A percentile compares a stretch with the other conserved stretches of the same genome.
Evolutionary conservation across 1,140 invertebrate genomes (phyloP).

Genomic region (Elysia chlorotica): DNA sequence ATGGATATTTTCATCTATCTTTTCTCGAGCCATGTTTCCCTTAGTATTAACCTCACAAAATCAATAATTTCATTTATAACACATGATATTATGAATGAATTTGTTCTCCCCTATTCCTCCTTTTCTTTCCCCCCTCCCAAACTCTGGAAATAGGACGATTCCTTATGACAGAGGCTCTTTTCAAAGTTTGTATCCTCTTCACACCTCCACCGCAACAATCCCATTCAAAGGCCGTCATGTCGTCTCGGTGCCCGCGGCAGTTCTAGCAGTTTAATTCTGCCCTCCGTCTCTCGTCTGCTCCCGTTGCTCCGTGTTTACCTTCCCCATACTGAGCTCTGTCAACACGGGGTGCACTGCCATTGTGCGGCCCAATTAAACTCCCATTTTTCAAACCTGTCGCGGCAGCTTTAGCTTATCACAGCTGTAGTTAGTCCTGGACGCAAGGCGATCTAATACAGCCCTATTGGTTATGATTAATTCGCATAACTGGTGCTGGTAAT

Average conservation of each 20-base stretch:
- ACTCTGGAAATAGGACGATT: not conserved
- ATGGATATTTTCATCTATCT: not conserved
- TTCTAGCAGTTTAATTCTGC: not conserved
- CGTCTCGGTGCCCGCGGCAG: not conserved
- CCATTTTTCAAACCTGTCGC: not conserved
- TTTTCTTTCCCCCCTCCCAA: not conserved
- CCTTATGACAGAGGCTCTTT: not conserved
- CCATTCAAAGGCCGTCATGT: not conserved
- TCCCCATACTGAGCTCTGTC: not conserved
- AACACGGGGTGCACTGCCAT: not conserved
- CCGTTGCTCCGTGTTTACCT: not conserved
- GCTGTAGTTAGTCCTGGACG: not conserved
- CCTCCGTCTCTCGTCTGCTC: not conserved
- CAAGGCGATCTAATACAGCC: not conserved
- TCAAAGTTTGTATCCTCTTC: not conserved
- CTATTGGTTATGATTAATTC: not conserved
- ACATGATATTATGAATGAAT: no score
- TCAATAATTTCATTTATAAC: no score
- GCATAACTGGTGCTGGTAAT: not conserved
- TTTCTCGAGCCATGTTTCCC: no score
- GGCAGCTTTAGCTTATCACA: not conserved
- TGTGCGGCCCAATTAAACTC: constrained; percentile 4
- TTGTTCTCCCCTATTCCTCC: not conserved
- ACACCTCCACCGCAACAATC: not conserved
- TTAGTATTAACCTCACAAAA: no score